A percentile compares a stretch with the other conserved stretches of the same genome.
phyloP scores from a whole-genome alignment of 2,113 vertebrate genomes.

The rabbit (Oryctolagus cuniculus) region mOryCun1.1 NC_091441.1:115013001-115013500 shows the following conservation, averaged over 20 bases:
- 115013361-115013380: background rate
- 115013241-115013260: slow-evolving; percentile 14
- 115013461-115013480: background rate
- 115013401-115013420: background rate
- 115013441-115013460: background rate
- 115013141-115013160: slow-evolving; percentile 55
- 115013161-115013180: slow-evolving; percentile 56
- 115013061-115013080: slow-evolving; percentile 66
- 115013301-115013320: background rate
- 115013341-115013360: background rate
- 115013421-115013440: background rate
- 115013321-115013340: background rate
- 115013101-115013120: slow-evolving; percentile 74
- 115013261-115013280: background rate
- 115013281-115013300: fast-evolving
- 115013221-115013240: slow-evolving; percentile 49
- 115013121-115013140: slow-evolving; percentile 56
- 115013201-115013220: slow-evolving; percentile 36
- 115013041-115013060: slow-evolving; percentile 51
- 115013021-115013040: slow-evolving; percentile 75
- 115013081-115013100: slow-evolving; percentile 52
- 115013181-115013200: slow-evolving; percentile 10
- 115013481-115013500: background rate
- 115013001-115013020: background rate
- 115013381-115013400: background rate